A percentile compares a stretch with the other conserved stretches of the same genome.
Evolutionary conservation across 2,113 vertebrate genomes (phyloP).

Genomic region (Oophaga pumilio): DNA sequence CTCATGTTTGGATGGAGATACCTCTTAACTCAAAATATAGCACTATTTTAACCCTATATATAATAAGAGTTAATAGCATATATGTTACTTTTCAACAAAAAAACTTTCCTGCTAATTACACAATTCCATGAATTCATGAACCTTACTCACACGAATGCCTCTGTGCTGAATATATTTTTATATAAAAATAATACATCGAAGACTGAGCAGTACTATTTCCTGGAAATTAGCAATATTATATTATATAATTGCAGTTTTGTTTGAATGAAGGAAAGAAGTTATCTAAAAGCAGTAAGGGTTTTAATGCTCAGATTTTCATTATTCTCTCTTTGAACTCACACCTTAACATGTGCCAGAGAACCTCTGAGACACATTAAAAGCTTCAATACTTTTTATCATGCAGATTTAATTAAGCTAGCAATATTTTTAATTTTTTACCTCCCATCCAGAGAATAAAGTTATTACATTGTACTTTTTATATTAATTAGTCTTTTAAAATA

Average conservation of each 20-base stretch:
- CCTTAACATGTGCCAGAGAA: slow-evolving; percentile 56
- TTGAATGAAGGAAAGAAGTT: slow-evolving; percentile 45
- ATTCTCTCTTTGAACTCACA: slow-evolving; percentile 52
- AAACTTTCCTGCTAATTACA: not conserved
- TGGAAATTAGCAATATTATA: slow-evolving; percentile 49
- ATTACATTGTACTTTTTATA: slow-evolving; percentile 48
- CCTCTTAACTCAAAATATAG: not conserved
- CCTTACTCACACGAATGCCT: not conserved
- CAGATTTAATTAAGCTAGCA: slow-evolving; percentile 55
- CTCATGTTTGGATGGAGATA: not conserved
- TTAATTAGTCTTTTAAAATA: slow-evolving; percentile 56
- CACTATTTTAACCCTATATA: not conserved
- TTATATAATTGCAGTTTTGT: slow-evolving; percentile 41
- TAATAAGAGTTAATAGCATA: not conserved
- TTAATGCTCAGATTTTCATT: slow-evolving; percentile 53
- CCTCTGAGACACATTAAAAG: slow-evolving; percentile 57
- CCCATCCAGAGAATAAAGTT: slow-evolving; percentile 51
- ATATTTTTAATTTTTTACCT: slow-evolving; percentile 57
- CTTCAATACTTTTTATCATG: slow-evolving; percentile 56
- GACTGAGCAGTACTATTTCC: slow-evolving; percentile 47
- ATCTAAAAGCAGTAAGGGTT: slow-evolving; percentile 36
- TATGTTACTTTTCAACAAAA: not conserved
- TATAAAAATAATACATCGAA: slow-evolving; percentile 7
- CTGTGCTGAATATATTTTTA: slow-evolving; percentile 22
- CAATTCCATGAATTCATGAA: slow-evolving; percentile 22